Evolutionary conservation across 2,113 vertebrate species (phyloP).

Genomic region (Tiliqua scincoides): DNA sequence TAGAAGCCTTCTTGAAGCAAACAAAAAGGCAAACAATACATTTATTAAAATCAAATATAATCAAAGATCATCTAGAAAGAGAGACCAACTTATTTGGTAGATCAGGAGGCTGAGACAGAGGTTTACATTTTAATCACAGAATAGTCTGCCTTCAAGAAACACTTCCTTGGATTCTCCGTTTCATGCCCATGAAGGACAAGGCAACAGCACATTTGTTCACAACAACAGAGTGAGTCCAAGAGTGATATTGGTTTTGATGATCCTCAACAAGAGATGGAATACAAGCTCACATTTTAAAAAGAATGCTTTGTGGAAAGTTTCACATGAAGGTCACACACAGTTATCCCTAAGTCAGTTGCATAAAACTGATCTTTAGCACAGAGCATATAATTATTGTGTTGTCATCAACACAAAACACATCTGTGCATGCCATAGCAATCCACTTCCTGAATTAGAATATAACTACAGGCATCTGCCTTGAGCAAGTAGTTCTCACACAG

Average conservation of each 20-base stretch:
- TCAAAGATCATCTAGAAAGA: background rate
- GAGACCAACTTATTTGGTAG: background rate
- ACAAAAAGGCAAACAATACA: background rate
- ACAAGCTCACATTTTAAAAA: background rate
- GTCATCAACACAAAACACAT: background rate
- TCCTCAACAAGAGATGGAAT: background rate
- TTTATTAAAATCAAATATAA: background rate
- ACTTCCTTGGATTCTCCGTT: background rate
- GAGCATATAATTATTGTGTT: background rate
- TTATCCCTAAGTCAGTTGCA: background rate
- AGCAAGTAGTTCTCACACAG: background rate
- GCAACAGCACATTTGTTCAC: conserved; percentile 32
- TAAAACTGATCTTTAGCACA: background rate
- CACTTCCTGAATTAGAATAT: background rate
- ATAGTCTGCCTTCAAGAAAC: background rate
- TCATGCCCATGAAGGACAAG: background rate
- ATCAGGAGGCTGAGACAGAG: background rate
- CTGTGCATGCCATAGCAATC: conserved; percentile 18
- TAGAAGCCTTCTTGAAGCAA: background rate
- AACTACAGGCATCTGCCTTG: background rate
- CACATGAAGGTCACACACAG: conserved; percentile 40
- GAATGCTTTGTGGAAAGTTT: conserved; percentile 16
- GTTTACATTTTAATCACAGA: conserved; percentile 9
- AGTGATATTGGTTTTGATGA: background rate
- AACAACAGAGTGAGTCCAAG: conserved; percentile 11